phyloP scores from a whole-genome alignment of 2,888 invertebrate species.

The Dolichopus griseipennis region DNA sequence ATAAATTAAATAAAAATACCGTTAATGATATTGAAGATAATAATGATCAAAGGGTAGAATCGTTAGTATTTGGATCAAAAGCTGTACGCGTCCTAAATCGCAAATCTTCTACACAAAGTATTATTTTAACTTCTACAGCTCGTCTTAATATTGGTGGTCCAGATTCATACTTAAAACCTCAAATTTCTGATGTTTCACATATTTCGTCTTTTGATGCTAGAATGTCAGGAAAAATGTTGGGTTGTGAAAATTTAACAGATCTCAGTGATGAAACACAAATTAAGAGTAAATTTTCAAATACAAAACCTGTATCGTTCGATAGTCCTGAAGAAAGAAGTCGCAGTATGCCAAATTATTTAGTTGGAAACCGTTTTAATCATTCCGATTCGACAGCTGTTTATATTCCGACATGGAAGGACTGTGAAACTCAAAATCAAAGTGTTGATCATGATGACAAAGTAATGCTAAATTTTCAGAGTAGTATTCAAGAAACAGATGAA shows the following conservation, averaged over 20 bases:
- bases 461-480: constrained; percentile 9
- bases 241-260: constrained; percentile 60
- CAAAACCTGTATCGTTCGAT: constrained; percentile 28
- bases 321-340: constrained; percentile 46
- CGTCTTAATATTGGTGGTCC: constrained; percentile 39
- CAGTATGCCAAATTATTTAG: constrained; percentile 58
- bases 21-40: not conserved
- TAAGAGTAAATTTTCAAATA: constrained; percentile 29
- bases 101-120: constrained; percentile 33
- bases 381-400: constrained; percentile 49
- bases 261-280: constrained; percentile 54
- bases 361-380: constrained; percentile 51
- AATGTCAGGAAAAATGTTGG: constrained; percentile 49
- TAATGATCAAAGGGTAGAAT: constrained; percentile 32
- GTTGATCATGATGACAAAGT: constrained; percentile 26
- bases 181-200: constrained; percentile 55
- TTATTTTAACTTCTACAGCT: constrained; percentile 46
- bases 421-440: constrained; percentile 34
- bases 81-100: constrained; percentile 35
- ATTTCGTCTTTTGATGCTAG: constrained; percentile 51
- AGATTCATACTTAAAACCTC: constrained; percentile 32
- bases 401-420: constrained; percentile 46
- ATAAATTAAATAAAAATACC: not conserved
- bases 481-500: constrained; percentile 1
- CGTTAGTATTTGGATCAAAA: constrained; percentile 38